Percentiles rank a stretch among this genome's conserved stretches.
Evolutionary conservation across 1,140 invertebrate genomes (phyloP).

Genomic region (Danaus plexippus): DNA sequence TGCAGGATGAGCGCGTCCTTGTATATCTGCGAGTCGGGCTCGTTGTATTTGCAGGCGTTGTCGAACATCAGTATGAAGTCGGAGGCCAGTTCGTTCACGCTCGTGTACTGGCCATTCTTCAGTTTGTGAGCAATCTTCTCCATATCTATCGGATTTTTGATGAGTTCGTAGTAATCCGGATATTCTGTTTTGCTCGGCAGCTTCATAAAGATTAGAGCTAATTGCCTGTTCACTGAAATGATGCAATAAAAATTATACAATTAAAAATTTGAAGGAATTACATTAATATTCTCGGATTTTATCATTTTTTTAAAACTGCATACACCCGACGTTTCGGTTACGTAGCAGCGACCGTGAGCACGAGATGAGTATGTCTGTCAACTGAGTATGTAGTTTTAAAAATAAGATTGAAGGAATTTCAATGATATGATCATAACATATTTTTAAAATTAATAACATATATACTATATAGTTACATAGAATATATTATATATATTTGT

Average conservation of each 20-base stretch:
- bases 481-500: neutral
- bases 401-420: no score
- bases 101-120: slow-evolving; percentile 84
- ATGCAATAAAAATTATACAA: no score
- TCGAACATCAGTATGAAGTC: slow-evolving; percentile 99
- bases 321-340: no score
- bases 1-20: slow-evolving; percentile 97
- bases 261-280: no score
- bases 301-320: no score
- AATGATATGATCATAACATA: no score
- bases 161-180: slow-evolving; percentile 98
- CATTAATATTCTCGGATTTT: no score
- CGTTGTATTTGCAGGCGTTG: slow-evolving; percentile 99
- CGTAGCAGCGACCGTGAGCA: no score
- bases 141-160: slow-evolving; percentile 98
- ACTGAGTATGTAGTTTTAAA: no score
- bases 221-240: slow-evolving; percentile 76
- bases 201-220: slow-evolving; percentile 95
- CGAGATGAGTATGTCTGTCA: no score
- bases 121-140: slow-evolving; percentile 94
- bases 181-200: slow-evolving; percentile 95
- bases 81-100: slow-evolving; percentile 89
- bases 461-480: no score
- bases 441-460: no score
- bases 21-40: slow-evolving; percentile 98